These are phyloP conservation scores for Drosophila villosipedis DNA, from an alignment of 2,888 invertebrate genomes.

Conservation along the genomic window DNA sequence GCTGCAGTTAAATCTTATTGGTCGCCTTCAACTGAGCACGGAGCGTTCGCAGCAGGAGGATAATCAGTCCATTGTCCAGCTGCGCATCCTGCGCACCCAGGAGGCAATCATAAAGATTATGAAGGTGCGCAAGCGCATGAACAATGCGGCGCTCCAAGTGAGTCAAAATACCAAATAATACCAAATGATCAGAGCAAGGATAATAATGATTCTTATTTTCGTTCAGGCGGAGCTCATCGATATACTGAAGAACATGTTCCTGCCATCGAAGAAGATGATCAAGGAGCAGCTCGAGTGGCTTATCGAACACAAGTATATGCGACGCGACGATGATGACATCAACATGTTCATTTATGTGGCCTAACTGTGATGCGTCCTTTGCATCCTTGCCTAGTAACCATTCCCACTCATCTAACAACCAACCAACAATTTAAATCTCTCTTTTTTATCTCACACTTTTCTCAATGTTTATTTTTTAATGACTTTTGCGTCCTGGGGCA, in stretches of 20 bases:
- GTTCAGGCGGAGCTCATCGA: constrained; percentile 96
- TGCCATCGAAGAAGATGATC: constrained; percentile 99
- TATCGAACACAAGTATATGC: constrained; percentile 99
- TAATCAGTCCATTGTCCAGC: constrained; percentile 98
- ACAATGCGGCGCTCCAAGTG: constrained; percentile 96
- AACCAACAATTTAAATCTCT: constrained; percentile 14
- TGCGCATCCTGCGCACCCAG: constrained; percentile 96
- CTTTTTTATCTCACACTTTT: constrained; percentile 18
- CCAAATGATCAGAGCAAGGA: not conserved
- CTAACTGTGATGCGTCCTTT: constrained; percentile 85
- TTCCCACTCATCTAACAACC: constrained; percentile 31
- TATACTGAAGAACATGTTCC: constrained; percentile 99
- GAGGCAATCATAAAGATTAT: constrained; percentile 99
- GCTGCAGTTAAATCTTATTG: constrained; percentile 94
- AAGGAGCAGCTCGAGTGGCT: constrained; percentile 99
- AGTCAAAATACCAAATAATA: constrained; percentile 22
- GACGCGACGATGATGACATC: constrained; percentile 97
- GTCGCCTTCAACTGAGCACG: constrained; percentile 96
- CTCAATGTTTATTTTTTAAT: constrained; percentile 21
- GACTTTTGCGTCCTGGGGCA: constrained; percentile 26
- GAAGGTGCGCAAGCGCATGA: constrained; percentile 98
- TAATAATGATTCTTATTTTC: not conserved
- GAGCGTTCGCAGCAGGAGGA: constrained; percentile 98
- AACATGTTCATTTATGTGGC: constrained; percentile 99
- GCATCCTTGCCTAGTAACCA: constrained; percentile 53